Evolutionary conservation across 2,113 vertebrate species (phyloP), one percentile per base, ranked within the genome.

Genomic region (Siphamia tubifer): DNA sequence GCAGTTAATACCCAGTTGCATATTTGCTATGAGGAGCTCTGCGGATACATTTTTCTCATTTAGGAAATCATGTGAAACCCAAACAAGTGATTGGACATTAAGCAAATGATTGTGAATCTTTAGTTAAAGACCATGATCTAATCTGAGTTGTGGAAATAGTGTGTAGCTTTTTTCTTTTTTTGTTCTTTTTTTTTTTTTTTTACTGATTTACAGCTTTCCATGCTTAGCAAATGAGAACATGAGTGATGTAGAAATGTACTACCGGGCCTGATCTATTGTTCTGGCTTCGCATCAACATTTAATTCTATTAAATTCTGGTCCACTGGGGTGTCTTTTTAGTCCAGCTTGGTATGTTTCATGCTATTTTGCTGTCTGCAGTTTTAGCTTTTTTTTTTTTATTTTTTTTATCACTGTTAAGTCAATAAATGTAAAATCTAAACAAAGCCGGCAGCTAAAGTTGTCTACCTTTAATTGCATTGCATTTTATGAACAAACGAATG

Each of bases 1-100:
- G 45, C 51, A 53, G 62, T 67, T 58, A 87, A 80, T 43, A 70
- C 52, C n/a, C 39, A 49, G 21, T 38, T 43, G 34, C 42, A 44
- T 38, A 17, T 55, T 52, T 44, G 60, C 43, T 8, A 23, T 21
- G 40, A 49, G 15, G 67, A 54, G 35, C 21, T 34, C 30, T 49
- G 53, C 54, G 28, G 31, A 70, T 56, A 36, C 54, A 72, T 68
- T 43, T 8, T 17, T 55, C 49, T 72, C 40, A 54, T 68, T 53
- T 42, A 56, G 53, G 43, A 64, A 67, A 52, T 68, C 23, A 5
- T 62, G 47, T 63, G 39, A 74, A 75, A 79, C 15, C 9, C 51
- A 68, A 55, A 51, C 48, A 52, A 36, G 72, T 1, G 9, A 45
- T 6, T 65, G 23, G 53, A 21, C 35, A 62, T 58, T 24, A 67